These are phyloP conservation scores for Cydia fagiglandana DNA, from an alignment of 1,140 invertebrate genomes.

Conservation along the genomic window DNA sequence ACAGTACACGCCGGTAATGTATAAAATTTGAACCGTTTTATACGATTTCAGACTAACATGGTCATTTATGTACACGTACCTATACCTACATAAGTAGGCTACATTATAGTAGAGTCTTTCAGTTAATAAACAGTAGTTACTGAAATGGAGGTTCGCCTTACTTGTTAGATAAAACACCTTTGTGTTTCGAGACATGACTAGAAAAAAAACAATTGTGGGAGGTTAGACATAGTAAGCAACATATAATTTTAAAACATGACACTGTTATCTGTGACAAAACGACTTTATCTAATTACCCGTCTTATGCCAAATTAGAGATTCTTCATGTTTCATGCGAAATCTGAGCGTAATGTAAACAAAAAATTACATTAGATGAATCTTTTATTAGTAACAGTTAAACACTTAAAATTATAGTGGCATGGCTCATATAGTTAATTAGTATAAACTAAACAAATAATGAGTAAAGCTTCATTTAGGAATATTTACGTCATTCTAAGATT, in stretches of 20 bases:
- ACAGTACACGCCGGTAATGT: no score
- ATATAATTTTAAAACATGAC: slow-evolving; percentile 17
- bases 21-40: no score
- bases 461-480: not conserved
- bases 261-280: slow-evolving; percentile 13
- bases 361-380: not conserved
- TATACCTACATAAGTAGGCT: no score
- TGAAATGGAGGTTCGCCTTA: no score
- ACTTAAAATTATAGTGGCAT: not conserved
- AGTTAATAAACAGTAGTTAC: no score
- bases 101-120: no score
- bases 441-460: not conserved
- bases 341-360: not conserved
- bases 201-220: not conserved
- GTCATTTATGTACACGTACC: no score
- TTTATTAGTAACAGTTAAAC: not conserved
- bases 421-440: not conserved
- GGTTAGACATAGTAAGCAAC: not conserved
- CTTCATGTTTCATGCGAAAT: not conserved
- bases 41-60: no score
- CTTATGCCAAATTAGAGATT: slow-evolving; percentile 13
- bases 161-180: not conserved
- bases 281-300: slow-evolving; percentile 15
- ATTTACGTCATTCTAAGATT: not conserved
- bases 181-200: not conserved